These are phyloP conservation scores for Desmophyllum pertusum DNA, from an alignment of 92 coral and sea anemone genomes.

Conservation along the genomic window DNA sequence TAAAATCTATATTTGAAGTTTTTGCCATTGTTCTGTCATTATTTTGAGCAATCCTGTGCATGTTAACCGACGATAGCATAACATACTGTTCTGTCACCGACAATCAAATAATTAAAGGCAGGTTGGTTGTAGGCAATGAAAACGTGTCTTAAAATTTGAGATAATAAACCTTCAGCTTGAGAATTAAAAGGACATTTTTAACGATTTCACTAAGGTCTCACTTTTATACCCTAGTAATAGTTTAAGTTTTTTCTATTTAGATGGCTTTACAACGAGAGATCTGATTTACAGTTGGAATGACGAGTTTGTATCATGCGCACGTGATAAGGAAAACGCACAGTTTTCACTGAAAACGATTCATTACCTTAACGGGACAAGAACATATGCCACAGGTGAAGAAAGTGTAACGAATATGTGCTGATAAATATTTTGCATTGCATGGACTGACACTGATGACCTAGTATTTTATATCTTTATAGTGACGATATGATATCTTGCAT, in stretches of 20 bases:
- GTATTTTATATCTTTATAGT: not conserved
- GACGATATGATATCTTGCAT: too few species aligned
- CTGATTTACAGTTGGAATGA: constrained; percentile 76
- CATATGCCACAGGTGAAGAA: constrained; percentile 47
- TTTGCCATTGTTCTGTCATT: too few species aligned
- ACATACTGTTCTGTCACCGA: too few species aligned
- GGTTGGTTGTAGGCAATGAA: not conserved
- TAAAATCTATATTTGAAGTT: too few species aligned
- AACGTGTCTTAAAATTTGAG: too few species aligned
- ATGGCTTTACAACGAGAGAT: constrained; percentile 77
- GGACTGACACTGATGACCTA: too few species aligned
- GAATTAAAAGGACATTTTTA: too few species aligned
- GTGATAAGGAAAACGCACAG: constrained; percentile 60
- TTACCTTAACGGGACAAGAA: constrained; percentile 39
- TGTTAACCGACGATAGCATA: too few species aligned
- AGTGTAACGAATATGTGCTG: not conserved
- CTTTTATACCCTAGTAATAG: not conserved
- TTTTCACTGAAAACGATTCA: constrained; percentile 39
- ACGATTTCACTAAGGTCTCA: too few species aligned
- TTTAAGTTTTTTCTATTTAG: constrained; percentile 33
- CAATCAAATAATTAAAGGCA: too few species aligned
- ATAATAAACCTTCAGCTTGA: too few species aligned
- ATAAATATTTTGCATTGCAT: not conserved
- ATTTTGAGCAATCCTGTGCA: too few species aligned
- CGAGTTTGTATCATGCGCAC: constrained; percentile 50